Percentiles rank a stretch among this genome's conserved stretches.
Evolutionary conservation across 1,140 invertebrate species (phyloP).

Genomic region (Drosophila pruinosa): DNA sequence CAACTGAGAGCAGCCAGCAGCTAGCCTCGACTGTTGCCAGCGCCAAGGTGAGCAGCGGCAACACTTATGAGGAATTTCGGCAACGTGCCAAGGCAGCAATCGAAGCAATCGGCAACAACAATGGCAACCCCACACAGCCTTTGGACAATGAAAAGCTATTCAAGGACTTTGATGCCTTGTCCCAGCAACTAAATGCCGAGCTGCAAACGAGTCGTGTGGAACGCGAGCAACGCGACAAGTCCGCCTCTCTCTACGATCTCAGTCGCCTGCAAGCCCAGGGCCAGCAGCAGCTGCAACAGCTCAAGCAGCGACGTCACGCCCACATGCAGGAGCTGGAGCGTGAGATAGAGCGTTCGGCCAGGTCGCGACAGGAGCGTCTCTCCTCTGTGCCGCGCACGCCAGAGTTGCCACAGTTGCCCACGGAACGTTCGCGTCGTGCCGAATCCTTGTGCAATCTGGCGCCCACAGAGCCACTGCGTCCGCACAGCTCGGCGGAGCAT

Average conservation of each 20-base stretch:
- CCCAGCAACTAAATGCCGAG: conserved; percentile 70
- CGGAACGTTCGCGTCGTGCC: conserved; percentile 42
- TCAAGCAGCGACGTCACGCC: conserved; percentile 62
- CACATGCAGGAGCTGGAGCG: conserved; percentile 74
- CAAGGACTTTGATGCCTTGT: conserved; percentile 79
- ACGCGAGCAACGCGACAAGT: conserved; percentile 57
- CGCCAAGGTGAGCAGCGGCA: conserved; percentile 35
- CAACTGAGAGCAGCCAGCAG: conserved; percentile 5
- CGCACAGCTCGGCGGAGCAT: conserved; percentile 58
- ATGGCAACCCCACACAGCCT: conserved; percentile 14
- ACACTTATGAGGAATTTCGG: conserved; percentile 82
- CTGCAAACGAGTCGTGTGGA: conserved; percentile 61
- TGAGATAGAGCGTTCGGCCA: conserved; percentile 69
- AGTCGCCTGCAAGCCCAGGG: conserved; percentile 39
- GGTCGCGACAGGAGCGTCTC: conserved; percentile 56
- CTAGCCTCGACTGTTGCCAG: not conserved
- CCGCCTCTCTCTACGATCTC: conserved; percentile 72
- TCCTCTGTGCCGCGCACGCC: conserved; percentile 52
- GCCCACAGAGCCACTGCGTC: conserved; percentile 32
- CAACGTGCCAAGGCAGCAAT: conserved; percentile 80
- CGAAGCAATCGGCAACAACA: conserved; percentile 37
- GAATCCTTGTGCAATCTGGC: conserved; percentile 73
- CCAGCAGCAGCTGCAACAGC: conserved; percentile 49
- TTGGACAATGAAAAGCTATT: conserved; percentile 76
- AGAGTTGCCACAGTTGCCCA: conserved; percentile 9